Evolutionary conservation across 2,113 vertebrate species (phyloP).

Genomic region (Epinephelus moara): DNA sequence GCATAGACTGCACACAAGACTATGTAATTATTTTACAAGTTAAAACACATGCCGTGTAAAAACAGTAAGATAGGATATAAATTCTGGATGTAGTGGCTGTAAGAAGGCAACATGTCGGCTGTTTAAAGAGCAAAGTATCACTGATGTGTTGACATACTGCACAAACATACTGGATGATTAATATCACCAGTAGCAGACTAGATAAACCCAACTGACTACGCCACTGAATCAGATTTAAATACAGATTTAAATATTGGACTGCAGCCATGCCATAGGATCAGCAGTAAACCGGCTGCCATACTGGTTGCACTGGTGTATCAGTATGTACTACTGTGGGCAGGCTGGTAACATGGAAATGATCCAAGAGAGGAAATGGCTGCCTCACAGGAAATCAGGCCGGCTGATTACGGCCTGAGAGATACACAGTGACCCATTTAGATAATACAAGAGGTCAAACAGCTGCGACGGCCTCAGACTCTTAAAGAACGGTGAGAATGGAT

Average conservation of each 20-base stretch:
- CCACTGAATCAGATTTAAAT: slow-evolving; percentile 8
- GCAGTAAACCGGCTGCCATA: slow-evolving; percentile 25
- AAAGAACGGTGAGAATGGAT: background rate
- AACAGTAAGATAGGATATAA: background rate
- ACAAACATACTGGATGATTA: background rate
- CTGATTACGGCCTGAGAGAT: slow-evolving; percentile 7
- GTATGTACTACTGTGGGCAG: slow-evolving; percentile 20
- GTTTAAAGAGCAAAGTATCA: background rate
- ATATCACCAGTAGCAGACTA: background rate
- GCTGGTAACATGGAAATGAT: slow-evolving; percentile 37
- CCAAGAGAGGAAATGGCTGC: slow-evolving; percentile 23
- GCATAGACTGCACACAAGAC: too few species aligned
- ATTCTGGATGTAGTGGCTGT: background rate
- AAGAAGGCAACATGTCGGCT: background rate
- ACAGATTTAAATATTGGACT: slow-evolving; percentile 31
- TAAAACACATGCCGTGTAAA: background rate
- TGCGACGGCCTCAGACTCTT: background rate
- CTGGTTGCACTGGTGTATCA: slow-evolving; percentile 37
- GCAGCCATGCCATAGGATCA: slow-evolving; percentile 16
- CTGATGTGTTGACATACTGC: background rate
- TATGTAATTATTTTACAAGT: background rate
- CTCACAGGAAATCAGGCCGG: background rate
- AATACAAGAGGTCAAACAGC: background rate
- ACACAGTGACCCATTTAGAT: slow-evolving; percentile 33
- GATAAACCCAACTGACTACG: background rate